Evolutionary conservation across 2,113 vertebrate genomes (phyloP).

Genomic region (Labeo rohita): DNA sequence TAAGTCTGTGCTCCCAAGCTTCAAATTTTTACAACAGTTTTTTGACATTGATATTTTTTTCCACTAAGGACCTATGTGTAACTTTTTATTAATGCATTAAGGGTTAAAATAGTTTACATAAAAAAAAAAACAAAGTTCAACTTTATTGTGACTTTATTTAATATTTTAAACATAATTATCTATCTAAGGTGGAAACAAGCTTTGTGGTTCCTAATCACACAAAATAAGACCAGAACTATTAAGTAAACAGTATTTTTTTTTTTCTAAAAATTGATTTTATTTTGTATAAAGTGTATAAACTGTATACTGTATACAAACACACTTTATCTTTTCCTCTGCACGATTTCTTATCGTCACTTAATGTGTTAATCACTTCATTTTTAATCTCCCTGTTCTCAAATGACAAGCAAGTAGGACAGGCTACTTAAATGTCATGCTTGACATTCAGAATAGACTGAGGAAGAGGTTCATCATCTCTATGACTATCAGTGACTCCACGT

Average conservation of each 20-base stretch:
- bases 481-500: slow-evolving; percentile 27
- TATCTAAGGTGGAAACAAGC: not conserved
- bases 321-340: not conserved
- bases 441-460: slow-evolving; percentile 30
- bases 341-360: not conserved
- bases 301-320: not conserved
- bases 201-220: not conserved
- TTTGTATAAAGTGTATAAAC: not conserved
- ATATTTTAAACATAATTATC: not conserved
- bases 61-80: too few relatives aligned
- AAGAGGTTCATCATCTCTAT: slow-evolving; percentile 35
- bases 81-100: too few relatives aligned
- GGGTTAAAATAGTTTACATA: not conserved
- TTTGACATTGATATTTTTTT: too few relatives aligned
- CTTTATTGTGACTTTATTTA: not conserved
- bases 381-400: slow-evolving; percentile 7
- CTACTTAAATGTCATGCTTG: not conserved
- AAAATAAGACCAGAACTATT: not conserved
- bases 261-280: not conserved
- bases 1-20: too few relatives aligned
- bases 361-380: not conserved
- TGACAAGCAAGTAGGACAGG: not conserved
- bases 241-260: not conserved
- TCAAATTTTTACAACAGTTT: too few relatives aligned
- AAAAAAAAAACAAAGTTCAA: not conserved